These are phyloP conservation scores for Sycobia sp. DNA, from an alignment of 1,140 invertebrate species.

Conservation along the genomic window DNA sequence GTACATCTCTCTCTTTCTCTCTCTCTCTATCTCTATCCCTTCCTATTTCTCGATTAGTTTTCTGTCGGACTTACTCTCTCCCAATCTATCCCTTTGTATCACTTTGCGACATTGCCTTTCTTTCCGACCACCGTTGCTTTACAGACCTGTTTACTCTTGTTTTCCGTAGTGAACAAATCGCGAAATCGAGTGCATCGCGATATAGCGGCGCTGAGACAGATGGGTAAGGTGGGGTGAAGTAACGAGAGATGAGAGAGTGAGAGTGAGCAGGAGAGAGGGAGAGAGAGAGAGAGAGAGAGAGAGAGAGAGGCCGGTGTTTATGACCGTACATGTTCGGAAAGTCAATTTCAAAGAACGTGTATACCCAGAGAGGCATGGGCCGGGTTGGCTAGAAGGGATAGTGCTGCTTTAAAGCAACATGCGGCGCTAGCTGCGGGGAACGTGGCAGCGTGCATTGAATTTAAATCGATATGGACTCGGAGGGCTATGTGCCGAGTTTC, in stretches of 20 bases:
- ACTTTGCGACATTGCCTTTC: too few relatives aligned
- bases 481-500: too few relatives aligned
- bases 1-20: neutral
- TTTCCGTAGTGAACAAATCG: neutral
- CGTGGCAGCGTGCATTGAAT: neutral
- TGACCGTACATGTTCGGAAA: neutral
- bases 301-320: neutral
- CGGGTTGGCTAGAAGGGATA: neutral
- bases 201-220: too few relatives aligned
- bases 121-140: neutral
- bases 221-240: too few relatives aligned
- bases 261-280: neutral
- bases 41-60: neutral
- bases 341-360: neutral
- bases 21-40: neutral
- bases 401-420: neutral
- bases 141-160: neutral
- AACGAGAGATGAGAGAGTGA: too few relatives aligned
- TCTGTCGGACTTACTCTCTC: too few relatives aligned
- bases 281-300: neutral
- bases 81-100: too few relatives aligned
- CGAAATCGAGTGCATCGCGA: neutral
- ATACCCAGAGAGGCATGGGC: too few relatives aligned
- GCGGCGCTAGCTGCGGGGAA: too few relatives aligned
- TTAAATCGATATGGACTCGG: neutral